A percentile compares a stretch with the other conserved stretches of the same genome.
Evolutionary conservation across 2,888 invertebrate genomes (phyloP).

Genomic region (Colletes collaris): DNA sequence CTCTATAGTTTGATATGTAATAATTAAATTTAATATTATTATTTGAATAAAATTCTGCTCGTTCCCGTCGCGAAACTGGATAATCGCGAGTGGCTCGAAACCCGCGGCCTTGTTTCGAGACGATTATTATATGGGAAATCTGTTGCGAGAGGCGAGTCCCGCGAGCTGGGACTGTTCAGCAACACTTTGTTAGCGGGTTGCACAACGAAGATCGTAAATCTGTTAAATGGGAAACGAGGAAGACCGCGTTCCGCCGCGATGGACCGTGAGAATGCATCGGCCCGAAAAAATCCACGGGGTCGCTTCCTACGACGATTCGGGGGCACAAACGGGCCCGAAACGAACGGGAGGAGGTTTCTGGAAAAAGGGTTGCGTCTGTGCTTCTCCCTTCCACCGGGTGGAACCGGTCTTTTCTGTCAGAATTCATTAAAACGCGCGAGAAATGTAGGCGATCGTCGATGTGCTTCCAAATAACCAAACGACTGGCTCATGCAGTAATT

Average conservation of each 20-base stretch:
- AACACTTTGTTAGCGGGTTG: conserved; percentile 42
- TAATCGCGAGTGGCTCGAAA: not conserved
- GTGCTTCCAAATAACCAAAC: not conserved
- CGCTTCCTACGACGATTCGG: conserved; percentile 44
- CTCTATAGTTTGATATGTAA: no score
- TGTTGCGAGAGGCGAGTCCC: conserved; percentile 13
- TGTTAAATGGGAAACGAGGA: conserved; percentile 33
- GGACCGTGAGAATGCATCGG: conserved; percentile 63
- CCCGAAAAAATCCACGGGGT: conserved; percentile 19
- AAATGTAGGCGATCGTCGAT: conserved; percentile 14
- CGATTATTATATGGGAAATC: conserved; percentile 22
- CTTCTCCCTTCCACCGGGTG: conserved; percentile 13
- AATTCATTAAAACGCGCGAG: conserved; percentile 41
- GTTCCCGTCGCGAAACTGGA: not conserved
- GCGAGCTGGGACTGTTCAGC: conserved; percentile 26
- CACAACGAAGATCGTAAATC: conserved; percentile 42
- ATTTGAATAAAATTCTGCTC: no score
- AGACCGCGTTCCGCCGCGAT: conserved; percentile 18
- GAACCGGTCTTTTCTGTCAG: conserved; percentile 26
- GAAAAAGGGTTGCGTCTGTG: conserved; percentile 48
- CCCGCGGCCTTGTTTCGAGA: conserved; percentile 4
- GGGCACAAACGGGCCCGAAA: conserved; percentile 43
- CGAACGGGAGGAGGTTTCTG: conserved; percentile 37
- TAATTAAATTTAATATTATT: no score
- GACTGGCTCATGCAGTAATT: not conserved